phyloP scores from a whole-genome alignment of 2,888 invertebrate genomes.

The Punctoribates punctum region DNA sequence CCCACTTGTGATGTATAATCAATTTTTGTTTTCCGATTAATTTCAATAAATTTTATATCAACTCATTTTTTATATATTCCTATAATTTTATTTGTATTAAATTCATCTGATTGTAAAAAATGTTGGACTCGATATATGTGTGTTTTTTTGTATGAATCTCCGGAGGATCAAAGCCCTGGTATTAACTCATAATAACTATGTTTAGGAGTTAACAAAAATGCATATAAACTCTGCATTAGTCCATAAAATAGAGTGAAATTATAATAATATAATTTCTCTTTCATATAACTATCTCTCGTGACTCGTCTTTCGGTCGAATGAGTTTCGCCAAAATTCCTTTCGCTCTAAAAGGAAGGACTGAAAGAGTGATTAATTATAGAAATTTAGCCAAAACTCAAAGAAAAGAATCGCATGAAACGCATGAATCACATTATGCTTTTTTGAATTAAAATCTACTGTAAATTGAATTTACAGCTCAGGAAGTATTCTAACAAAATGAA shows the following conservation, averaged over 20 bases:
- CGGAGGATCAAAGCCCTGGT: too few relatives aligned
- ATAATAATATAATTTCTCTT: constrained; percentile 14
- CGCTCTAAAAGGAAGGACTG: constrained; percentile 2
- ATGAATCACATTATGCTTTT: constrained; percentile 33
- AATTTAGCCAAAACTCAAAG: constrained; percentile 27
- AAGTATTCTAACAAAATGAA: constrained; percentile 26
- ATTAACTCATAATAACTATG: too few relatives aligned
- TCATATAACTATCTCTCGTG: neutral
- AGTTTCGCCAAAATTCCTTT: neutral
- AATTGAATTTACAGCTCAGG: constrained; percentile 31
- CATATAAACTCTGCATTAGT: neutral
- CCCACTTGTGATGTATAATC: too few relatives aligned
- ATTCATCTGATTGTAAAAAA: too few relatives aligned
- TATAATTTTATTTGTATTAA: too few relatives aligned
- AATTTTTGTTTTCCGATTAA: too few relatives aligned
- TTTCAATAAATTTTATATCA: too few relatives aligned
- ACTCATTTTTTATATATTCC: too few relatives aligned
- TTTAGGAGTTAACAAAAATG: too few relatives aligned
- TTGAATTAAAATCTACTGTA: constrained; percentile 18
- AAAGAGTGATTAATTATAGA: constrained; percentile 24
- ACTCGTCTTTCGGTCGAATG: constrained; percentile 13
- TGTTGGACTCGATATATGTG: too few relatives aligned
- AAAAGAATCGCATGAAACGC: constrained; percentile 17
- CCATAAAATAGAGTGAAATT: neutral
- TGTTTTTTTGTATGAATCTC: too few relatives aligned